Base-by-base conservation (phyloP, 2,888 invertebrate genomes). In the Leucophora obtusa region DNA sequence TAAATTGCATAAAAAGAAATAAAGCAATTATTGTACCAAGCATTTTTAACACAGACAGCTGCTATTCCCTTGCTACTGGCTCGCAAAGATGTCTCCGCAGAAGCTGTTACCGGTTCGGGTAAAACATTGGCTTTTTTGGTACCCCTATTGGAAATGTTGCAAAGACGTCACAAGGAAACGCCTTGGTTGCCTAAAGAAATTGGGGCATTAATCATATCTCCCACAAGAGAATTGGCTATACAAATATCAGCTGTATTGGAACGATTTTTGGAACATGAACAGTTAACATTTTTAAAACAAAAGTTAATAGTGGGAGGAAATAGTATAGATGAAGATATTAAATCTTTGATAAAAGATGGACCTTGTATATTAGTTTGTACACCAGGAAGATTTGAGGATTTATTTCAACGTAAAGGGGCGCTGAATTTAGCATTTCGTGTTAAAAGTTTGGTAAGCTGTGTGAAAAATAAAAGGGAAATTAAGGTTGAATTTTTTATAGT, bases 21-120 rank as follows among this genome's bases (percentile, higher is more conserved):
- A 0, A 14, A 43, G 2, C 4, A 2, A 7, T 9, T 5, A 1
- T 60, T 60, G 17, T 47, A 5, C 43, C n/a, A 24, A 10, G n/a
- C 3, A 38, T 21, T 17, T 58, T 33, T n/a, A 43, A 79, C 93
- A 1, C 92, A 97, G 93, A 95, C 96, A 5, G 96, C 97, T 0
- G 94, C 96, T 70, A 98, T 98, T 86, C 98, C 98, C 0, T 91
- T 97, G 69, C 92, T 99, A 66, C 89, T 98, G 68, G 93, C 93
- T 9, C 96, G 96, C 85, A 98, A 98, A 90, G 99, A 99, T 92
- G 98, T 99, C 14, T 98, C 97, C 0, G 99, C 96, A 0, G 98
- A 99, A 91, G 99, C 99, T 4, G 97, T 99, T 0, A 99, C 99
- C 0, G 99, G 99, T 4, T 98, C 98, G 83, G 99, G 99, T 0